These are phyloP conservation scores for Rhamnusium bicolor DNA, from an alignment of 2,888 invertebrate species.

Conservation along the genomic window DNA sequence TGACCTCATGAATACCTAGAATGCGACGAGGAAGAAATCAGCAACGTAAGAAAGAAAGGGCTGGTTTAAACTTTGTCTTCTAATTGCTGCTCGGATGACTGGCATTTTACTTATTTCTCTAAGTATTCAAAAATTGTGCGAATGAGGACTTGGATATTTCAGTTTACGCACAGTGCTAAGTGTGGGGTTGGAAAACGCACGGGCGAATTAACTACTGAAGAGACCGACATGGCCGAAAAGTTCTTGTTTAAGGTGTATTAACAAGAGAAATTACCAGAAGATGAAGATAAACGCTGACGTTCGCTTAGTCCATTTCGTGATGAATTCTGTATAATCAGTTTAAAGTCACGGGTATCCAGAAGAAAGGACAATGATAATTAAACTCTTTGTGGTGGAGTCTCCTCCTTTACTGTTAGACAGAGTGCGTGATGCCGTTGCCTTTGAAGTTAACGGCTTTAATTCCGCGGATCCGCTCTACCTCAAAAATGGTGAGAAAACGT, in stretches of 20 bases:
- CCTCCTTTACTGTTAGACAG: constrained; percentile 33
- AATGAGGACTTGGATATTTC: constrained; percentile 10
- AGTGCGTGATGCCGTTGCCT: constrained; percentile 49
- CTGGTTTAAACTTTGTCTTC: not conserved
- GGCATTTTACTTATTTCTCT: constrained; percentile 44
- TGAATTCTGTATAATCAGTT: not conserved
- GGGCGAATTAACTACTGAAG: not conserved
- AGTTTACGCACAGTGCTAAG: not conserved
- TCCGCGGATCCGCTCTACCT: constrained; percentile 64
- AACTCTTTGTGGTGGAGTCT: not conserved
- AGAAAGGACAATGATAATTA: constrained; percentile 33
- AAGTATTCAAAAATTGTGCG: not conserved
- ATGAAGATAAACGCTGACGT: not conserved
- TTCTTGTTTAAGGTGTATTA: not conserved
- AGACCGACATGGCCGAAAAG: not conserved
- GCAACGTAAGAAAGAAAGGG: constrained; percentile 1
- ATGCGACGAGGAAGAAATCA: constrained; percentile 33
- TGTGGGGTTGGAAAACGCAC: not conserved
- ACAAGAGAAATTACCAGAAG: not conserved
- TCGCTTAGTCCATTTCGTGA: constrained; percentile 19
- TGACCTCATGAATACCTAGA: constrained; percentile 23
- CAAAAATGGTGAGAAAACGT: constrained; percentile 42
- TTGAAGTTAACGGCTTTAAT: constrained; percentile 55
- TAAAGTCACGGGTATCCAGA: constrained; percentile 8
- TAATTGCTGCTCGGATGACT: constrained; percentile 31